Evolutionary conservation across 2,113 vertebrate genomes (phyloP), one percentile per base, ranked within the genome.

Genomic region (Hippocampus zosterae): DNA sequence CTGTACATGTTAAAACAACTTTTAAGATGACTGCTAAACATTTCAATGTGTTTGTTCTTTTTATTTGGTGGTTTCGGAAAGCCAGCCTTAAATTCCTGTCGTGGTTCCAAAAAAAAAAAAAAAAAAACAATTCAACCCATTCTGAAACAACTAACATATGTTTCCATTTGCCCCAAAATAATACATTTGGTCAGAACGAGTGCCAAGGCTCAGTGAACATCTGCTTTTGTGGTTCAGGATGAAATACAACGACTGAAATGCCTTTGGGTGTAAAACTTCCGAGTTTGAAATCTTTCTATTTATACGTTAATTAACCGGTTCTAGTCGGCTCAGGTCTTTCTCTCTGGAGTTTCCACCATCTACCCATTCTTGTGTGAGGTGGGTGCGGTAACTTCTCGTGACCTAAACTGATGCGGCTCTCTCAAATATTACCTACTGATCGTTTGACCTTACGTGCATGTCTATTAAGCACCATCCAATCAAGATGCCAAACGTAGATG

Each of bases 401-500:
- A 55, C 21, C 1, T 55, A 23, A 55, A 23, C 8, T n/a, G 5
- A 55, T 55, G 8, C 15, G 19, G 50, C 5, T 16, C 50, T 19
- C n/a, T 25, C 25, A 44, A 3, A 25, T 25, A 66, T 23, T 29
- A 7, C 18, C n/a, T 16, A 7, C 8, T 71, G 46, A 37, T 23
- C 21, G 1, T 41, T n/a, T 21, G 44, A 29, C 46, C 46, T 52
- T 53, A 27, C 48, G 27, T 66, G 64, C 15, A 44, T 27, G 40
- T 60, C 59, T 65, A 46, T 71, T n/a, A 59, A n/a, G 40, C 25
- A 50, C 62, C 44, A 68, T 61, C 72, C 67, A 83, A 80, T 77
- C 75, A 66, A 42, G 55, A 76, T 66, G 75, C 67, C 70, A 44
- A 80, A 87, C 66, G 53, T 50, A 60, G 71, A 88, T 80, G 73